Evolutionary conservation across 2,113 vertebrate genomes (phyloP).

Genomic region (Chlorocebus sabaeus): DNA sequence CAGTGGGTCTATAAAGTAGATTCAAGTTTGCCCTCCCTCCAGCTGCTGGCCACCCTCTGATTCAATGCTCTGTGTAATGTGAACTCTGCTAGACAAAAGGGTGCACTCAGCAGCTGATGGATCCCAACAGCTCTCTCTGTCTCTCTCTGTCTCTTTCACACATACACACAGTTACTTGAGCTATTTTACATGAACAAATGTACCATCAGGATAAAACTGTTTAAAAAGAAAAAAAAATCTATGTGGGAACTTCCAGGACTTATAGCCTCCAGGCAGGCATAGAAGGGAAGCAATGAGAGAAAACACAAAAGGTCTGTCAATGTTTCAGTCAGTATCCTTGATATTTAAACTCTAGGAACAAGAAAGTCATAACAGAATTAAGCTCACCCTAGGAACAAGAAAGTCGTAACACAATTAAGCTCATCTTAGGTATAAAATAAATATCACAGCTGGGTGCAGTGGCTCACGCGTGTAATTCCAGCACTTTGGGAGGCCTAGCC

Average conservation of each 20-base stretch:
- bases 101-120: neutral
- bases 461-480: too few species aligned
- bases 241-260: neutral
- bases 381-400: neutral
- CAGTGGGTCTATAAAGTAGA: neutral
- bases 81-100: neutral
- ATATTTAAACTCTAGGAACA: neutral
- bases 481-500: too few species aligned
- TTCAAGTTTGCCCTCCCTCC: neutral
- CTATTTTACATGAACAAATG: neutral
- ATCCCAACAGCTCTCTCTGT: neutral
- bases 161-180: neutral
- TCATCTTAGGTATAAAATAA: neutral
- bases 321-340: neutral
- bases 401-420: neutral
- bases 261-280: neutral
- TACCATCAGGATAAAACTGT: neutral
- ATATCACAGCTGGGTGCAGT: neutral
- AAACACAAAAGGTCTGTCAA: neutral
- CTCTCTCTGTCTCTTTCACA: neutral
- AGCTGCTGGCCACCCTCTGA: neutral
- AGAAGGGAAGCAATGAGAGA: neutral
- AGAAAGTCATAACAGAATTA: neutral
- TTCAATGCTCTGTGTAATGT: neutral
- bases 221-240: neutral